Base-by-base conservation (phyloP, 1,140 invertebrate species). In the Halictus rubicundus region DNA sequence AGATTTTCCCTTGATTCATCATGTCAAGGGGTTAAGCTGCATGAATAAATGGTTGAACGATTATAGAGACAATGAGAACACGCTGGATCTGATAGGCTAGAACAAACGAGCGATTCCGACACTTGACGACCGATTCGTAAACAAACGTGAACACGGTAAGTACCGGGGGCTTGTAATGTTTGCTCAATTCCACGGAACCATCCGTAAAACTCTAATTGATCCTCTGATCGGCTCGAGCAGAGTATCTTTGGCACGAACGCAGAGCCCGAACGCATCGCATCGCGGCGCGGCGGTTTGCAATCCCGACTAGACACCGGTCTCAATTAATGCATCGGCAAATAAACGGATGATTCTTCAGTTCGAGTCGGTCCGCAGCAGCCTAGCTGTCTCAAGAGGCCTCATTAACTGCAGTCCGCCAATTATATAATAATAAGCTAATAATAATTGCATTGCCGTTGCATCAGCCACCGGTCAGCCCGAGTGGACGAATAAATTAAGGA, bases 401-500 rank as follows among this genome's bases (percentile, higher is more conserved):
- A 87, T 87, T 87, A 87, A 84, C 82, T 70, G 82, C 76, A 68
- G 79, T 77, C 76, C 78, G 49, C 71, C 86, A 87, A 87, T 87
- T 87, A 87, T 87, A 87, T 87, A 87, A 86, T 86, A 86, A 87
- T 87, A 87, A 87, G 86, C 82, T 87, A 84, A 87, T 87, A 87
- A 87, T 87, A 87, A 87, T 87, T 87, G 86, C 86, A 87, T 87
- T 86, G 84, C 83, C 75, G 83, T 82, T 86, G 80, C 80, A 86
- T 86, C 83, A 60, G 83, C 69, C 80, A 86, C 84, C 81, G 84
- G 27, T 57, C 80, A 27, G 25, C 74, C 57, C 61, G 84, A 86
- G 83, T 85, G 79, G 83, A 85, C 84, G 83, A 82, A 86, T 86
- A 85, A 86, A 86, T 86, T 87, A 87, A 87, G 86, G 86, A 83